These are phyloP conservation scores for Parasteatoda lunata DNA, from an alignment of 2,888 invertebrate species.

Conservation along the genomic window DNA sequence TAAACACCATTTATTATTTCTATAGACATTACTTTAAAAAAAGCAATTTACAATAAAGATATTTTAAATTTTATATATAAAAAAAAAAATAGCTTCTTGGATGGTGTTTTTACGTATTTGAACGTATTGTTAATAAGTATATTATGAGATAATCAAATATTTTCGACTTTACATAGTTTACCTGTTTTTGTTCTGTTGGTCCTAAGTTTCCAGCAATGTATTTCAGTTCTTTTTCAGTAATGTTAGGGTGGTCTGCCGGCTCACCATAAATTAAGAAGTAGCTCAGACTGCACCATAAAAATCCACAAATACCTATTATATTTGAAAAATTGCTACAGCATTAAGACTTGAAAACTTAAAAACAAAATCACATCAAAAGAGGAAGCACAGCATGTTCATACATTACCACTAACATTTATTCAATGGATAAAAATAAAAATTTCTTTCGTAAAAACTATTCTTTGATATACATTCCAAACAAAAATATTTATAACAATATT, in stretches of 20 bases:
- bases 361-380: too few species aligned
- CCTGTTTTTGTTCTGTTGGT: constrained; percentile 36
- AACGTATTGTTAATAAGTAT: background rate
- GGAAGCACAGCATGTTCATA: too few species aligned
- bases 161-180: background rate
- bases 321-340: background rate
- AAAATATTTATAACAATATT: too few species aligned
- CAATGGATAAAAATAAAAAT: too few species aligned
- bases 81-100: background rate
- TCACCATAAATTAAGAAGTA: constrained; percentile 27
- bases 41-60: too few species aligned
- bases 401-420: too few species aligned
- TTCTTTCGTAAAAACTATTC: too few species aligned
- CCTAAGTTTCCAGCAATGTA: constrained; percentile 32
- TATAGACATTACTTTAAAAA: too few species aligned
- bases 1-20: too few species aligned
- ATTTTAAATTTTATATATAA: too few species aligned
- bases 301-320: constrained; percentile 28
- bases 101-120: background rate
- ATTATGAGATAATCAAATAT: background rate
- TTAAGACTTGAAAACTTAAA: too few species aligned
- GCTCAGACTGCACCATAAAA: constrained; percentile 42
- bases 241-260: constrained; percentile 44
- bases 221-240: constrained; percentile 18
- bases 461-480: too few species aligned